Base-by-base conservation (phyloP, 2,888 invertebrate species). In the Tetramorium bicarinatum region DNA sequence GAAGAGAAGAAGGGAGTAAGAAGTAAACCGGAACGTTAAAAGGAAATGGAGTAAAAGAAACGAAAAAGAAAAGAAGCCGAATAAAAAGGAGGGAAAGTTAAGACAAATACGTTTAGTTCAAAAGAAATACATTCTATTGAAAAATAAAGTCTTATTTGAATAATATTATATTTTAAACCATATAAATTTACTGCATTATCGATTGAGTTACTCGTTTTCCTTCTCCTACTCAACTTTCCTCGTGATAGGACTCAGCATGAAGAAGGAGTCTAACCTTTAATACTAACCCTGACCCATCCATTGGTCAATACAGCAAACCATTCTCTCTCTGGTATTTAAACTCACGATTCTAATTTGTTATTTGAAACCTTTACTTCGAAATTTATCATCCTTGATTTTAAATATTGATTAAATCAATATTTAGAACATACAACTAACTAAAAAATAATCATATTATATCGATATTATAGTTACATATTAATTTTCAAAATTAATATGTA, bases 201-300 rank as follows among this genome's bases (percentile, higher is more conserved):
- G 29, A 34, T 34, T 34, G 29, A 34, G 29, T 34, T 34, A 34
- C 4, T 34, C 29, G 4, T 34, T 4, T 34, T 34, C 29, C 4
- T 34, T 34, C 29, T 34, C 29, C 29, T 34, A 34, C 4, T 34
- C 29, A 34, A 34, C 29, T 34, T 34, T 34, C 29, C 29, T 34
- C 4, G 29, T 34, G 29, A 34, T 34, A 34, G 2, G 29, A 29
- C 4, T 4, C 29, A 34, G 29, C 29, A 34, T 34, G 29, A 34
- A 34, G 29, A 34, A 34, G 29, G 2, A 29, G 29, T 1, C 29
- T 34, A 34, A 34, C 29, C 29, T 34, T 90, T 91, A 88, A 90
- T 89, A 88, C 88, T 91, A 91, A 92, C 91, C 91, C 91, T 92
- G 92, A 92, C 92, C 91, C 90, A 89, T 88, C 90, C 87, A 92